Conservation (phyloP, 2,113 vertebrate species). For the Pelvicachromis taeniatus region DNA sequence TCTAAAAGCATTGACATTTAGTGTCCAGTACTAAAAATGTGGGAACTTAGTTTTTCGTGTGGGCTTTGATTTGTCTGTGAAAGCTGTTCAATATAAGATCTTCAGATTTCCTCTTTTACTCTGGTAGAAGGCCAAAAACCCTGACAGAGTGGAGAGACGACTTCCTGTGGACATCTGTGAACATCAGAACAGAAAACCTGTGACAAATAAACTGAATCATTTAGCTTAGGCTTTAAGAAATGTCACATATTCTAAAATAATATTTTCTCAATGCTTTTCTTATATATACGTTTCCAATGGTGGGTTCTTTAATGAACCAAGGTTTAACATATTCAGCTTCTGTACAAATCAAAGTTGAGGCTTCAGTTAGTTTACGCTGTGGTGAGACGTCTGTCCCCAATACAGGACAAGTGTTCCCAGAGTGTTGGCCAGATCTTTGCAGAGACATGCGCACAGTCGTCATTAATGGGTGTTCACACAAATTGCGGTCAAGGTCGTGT, state of each 20-base stretch:
- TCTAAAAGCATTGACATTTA: not conserved
- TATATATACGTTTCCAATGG: not conserved
- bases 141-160: rapidly evolving
- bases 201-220: not conserved
- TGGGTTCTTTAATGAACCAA: rapidly evolving
- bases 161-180: not conserved
- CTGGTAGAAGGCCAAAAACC: not conserved
- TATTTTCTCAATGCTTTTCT: not conserved
- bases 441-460: not conserved
- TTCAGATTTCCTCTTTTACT: not conserved
- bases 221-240: not conserved
- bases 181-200: not conserved
- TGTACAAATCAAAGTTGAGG: not conserved
- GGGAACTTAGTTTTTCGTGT: rapidly evolving
- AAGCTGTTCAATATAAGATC: not conserved
- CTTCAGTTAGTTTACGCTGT: not conserved
- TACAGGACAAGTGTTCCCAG: not conserved
- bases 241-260: rapidly evolving
- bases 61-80: not conserved
- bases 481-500: not conserved
- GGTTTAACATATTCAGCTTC: not conserved
- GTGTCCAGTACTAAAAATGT: not conserved
- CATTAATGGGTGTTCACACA: not conserved
- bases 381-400: rapidly evolving
- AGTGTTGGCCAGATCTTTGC: not conserved